Evolutionary conservation across 2,113 vertebrate genomes (phyloP), one percentile per base, ranked within the genome.

Genomic region (human): DNA sequence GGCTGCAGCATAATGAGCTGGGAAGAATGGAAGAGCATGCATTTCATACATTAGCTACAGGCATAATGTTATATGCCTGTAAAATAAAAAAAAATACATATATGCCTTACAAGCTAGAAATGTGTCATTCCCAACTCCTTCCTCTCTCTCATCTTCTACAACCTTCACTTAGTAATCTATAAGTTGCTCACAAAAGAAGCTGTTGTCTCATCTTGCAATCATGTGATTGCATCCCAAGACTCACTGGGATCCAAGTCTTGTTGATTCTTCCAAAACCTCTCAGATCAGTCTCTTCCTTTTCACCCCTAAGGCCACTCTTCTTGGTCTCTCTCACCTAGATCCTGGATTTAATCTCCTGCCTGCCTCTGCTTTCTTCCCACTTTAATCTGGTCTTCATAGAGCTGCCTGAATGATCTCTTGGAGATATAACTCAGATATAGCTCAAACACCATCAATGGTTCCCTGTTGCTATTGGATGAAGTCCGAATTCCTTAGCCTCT

Each of bases 311-410:
- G 14, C 30, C 5, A 12, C 27, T 93, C 52, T 89, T 38, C n/a
- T 80, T 64, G 20, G 20, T 48, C 30, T 87, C 32, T 59, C 48
- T 93, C 48, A 43, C 20, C 55, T 48, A 48, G 25, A 90, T 40
- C 52, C 13, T n/a, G 12, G 61, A 73, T 64, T 90, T 55, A 75
- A 35, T 76, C 55, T 75, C 30, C 40, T 57, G 30, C 12, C 64
- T 38, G 18, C 48, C 27, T 94, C 66, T 96, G 50, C 45, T 50
- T 85, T 93, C 95, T 94, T 75, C 27, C 64, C 32, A 89, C 18
- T 86, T 93, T 23, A 73, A 84, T 91, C 70, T 52, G 11, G 12
- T 80, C 45, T 87, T 89, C 75, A 40, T 50, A 95, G 57, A 83
- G 12, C 11, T 93, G 38, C 32, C 43, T 72, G 55, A 88, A 82